Conservation (phyloP, 2,888 invertebrate genomes). For the Acronicta alni region DNA sequence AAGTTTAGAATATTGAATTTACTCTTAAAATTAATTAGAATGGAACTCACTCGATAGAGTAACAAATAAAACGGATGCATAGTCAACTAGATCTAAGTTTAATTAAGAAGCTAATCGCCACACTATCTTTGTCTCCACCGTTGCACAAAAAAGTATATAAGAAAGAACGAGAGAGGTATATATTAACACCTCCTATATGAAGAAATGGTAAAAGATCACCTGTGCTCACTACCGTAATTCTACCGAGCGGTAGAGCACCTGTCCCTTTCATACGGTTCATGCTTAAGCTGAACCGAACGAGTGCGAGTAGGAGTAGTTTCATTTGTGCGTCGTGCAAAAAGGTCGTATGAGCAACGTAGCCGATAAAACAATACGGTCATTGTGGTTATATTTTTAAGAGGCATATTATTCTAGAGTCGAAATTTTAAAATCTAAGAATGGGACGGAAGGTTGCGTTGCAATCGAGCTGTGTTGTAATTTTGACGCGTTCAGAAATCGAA, state of each 20-base stretch:
- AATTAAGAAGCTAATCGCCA: conserved; percentile 76
- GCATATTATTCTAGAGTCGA: conserved; percentile 32
- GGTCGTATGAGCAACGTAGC: conserved; percentile 53
- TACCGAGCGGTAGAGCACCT: conserved; percentile 86
- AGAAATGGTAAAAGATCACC: conserved; percentile 88
- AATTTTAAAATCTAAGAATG: conserved; percentile 74
- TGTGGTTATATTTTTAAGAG: conserved; percentile 35
- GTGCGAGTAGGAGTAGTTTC: conserved; percentile 88
- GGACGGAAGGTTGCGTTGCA: conserved; percentile 85
- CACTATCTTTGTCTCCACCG: conserved; percentile 69
- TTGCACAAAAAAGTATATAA: conserved; percentile 43
- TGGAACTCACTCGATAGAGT: conserved; percentile 69
- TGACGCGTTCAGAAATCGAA: conserved; percentile 89
- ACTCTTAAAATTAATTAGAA: conserved; percentile 77
- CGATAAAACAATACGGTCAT: conserved; percentile 53
- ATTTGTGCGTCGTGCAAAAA: conserved; percentile 62
- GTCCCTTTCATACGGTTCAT: conserved; percentile 88
- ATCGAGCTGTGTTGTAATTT: conserved; percentile 85
- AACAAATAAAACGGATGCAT: conserved; percentile 81
- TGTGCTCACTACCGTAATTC: conserved; percentile 89
- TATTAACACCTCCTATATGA: conserved; percentile 79
- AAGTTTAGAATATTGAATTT: conserved; percentile 70
- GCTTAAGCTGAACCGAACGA: conserved; percentile 87
- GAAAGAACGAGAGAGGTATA: conserved; percentile 79
- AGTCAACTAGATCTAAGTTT: conserved; percentile 78